These are phyloP conservation scores for Tympanuchus pallidicinctus DNA, from an alignment of 2,113 vertebrate species.

Conservation along the genomic window DNA sequence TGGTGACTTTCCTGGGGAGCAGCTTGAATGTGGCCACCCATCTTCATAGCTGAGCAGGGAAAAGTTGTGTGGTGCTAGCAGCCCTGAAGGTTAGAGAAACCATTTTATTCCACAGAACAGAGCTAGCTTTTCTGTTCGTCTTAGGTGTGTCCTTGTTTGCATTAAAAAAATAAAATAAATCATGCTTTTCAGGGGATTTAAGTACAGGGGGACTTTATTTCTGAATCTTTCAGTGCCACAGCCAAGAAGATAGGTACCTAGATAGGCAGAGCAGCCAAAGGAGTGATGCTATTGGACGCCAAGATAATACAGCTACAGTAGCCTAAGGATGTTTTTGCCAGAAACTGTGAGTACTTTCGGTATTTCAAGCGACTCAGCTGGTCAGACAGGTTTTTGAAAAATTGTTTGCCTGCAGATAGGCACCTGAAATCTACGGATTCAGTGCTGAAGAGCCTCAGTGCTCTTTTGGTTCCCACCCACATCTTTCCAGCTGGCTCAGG, in stretches of 20 bases:
- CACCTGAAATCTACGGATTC: not conserved
- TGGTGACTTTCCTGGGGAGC: fast-evolving
- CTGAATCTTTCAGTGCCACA: conserved; percentile 11
- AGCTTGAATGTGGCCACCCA: fast-evolving
- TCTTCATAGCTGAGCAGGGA: fast-evolving
- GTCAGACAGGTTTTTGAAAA: not conserved
- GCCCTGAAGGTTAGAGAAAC: not conserved
- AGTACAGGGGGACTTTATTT: not conserved
- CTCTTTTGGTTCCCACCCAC: not conserved
- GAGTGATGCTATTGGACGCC: not conserved
- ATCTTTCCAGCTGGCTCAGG: not conserved
- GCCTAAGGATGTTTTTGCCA: conserved; percentile 43
- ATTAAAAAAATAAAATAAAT: not conserved
- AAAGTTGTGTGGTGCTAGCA: not conserved
- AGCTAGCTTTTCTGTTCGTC: not conserved
- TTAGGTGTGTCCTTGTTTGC: conserved; percentile 50
- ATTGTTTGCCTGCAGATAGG: not conserved
- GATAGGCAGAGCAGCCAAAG: conserved; percentile 40
- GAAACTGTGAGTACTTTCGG: conserved; percentile 20
- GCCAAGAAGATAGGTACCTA: conserved; percentile 11
- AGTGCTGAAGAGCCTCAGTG: not conserved
- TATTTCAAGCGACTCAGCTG: conserved; percentile 20
- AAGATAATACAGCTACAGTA: conserved; percentile 55
- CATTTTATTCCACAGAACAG: not conserved
- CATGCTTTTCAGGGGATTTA: not conserved